Evolutionary conservation across 1,140 invertebrate species (phyloP), one percentile per base, ranked within the genome.

Genomic region (Caenorhabditis brenneri): DNA sequence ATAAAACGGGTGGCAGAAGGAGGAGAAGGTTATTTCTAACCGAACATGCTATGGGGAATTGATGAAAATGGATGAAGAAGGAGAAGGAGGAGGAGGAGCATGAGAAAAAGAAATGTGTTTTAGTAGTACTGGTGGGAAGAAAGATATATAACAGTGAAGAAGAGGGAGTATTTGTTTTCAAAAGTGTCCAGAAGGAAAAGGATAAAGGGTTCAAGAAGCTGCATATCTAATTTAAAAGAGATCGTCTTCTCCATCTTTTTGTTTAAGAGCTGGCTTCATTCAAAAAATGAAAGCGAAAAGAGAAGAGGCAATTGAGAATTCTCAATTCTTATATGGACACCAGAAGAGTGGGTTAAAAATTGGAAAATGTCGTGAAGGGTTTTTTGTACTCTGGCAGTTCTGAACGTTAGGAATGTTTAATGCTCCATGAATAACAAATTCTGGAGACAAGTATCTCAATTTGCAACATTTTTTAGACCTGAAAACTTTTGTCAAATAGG

Each of bases 61-160:
- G 36, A 74, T 74, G 65, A 74, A 74, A 74, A 74, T 74, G 36
- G 65, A 74, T 74, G 65, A 24, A 46, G 36, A 74, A 42, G 65
- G 27, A 74, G 65, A 36, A 65, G 31, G 36, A 65, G 33, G 36
- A 42, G 65, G 6, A 9, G 65, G 27, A 42, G 36, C 24, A 65
- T 19, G 24, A 55, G 24, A 55, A 27, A 27, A 55, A 55, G 19
- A 29, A 55, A 55, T 55, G 53, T 55, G 53, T 55, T 55, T 55
- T 55, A 55, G 53, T 55, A 55, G 10, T 55, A 42, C 39, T 42
- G 39, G 53, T 58, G 53, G 33, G 29, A 4, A 24, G 65, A 46
- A 2, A 12, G 36, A 10, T 33, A 74, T 74, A 74, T 74, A 74
- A 42, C 29, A 74, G 4, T 24, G 22, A 12, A 39, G 16, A 36